Conservation (phyloP, 2,113 vertebrate species). For the Calypte anna region DNA sequence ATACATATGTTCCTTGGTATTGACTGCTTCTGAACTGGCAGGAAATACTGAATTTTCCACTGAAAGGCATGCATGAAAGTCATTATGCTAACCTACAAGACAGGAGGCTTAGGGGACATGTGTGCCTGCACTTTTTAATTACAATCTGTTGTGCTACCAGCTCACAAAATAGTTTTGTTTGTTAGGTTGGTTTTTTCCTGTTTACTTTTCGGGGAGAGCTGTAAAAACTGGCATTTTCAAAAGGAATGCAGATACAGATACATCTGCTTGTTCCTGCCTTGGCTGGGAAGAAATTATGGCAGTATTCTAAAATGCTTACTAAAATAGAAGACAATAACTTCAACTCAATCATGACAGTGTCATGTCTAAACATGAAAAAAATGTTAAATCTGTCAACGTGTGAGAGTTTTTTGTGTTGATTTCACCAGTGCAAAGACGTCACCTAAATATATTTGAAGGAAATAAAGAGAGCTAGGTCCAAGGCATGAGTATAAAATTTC, state of each 20-base stretch:
- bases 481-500: background rate
- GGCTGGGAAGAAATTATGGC: background rate
- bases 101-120: background rate
- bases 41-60: background rate
- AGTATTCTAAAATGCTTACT: background rate
- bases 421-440: background rate
- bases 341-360: background rate
- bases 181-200: background rate
- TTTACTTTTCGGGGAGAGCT: background rate
- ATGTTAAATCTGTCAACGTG: background rate
- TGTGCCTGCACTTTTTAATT: background rate
- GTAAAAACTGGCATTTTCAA: background rate
- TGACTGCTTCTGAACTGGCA: background rate
- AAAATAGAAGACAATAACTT: background rate
- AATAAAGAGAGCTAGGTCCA: background rate
- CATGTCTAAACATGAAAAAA: background rate
- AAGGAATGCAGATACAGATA: background rate
- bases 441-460: background rate
- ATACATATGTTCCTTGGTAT: background rate
- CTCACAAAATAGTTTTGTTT: background rate
- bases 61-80: background rate
- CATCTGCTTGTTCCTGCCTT: background rate
- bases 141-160: background rate
- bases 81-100: background rate
- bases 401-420: background rate